Evolutionary conservation across 2,113 vertebrate genomes (phyloP).

Genomic region (Dasyurus viverrinus): DNA sequence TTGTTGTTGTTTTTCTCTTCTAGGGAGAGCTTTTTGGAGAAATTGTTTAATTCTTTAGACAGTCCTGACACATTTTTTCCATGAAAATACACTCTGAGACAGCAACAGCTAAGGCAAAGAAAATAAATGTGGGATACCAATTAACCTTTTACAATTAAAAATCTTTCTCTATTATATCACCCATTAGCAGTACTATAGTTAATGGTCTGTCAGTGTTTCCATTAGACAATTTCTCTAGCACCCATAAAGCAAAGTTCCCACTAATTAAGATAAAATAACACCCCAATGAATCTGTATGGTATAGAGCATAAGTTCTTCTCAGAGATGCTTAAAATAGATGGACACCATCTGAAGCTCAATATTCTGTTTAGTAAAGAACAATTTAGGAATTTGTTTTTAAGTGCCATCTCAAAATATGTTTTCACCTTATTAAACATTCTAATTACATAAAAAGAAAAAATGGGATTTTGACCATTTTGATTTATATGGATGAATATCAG

Average conservation of each 20-base stretch:
- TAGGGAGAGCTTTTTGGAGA: not conserved
- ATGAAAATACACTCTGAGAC: conserved; percentile 69
- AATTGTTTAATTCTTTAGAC: not conserved
- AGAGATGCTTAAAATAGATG: conserved; percentile 65
- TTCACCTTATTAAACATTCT: conserved; percentile 25
- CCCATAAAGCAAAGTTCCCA: conserved; percentile 67
- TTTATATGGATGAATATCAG: not conserved
- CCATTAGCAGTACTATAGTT: conserved; percentile 77
- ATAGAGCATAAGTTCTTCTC: conserved; percentile 19
- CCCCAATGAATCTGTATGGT: conserved; percentile 59
- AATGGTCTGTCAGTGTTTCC: conserved; percentile 80
- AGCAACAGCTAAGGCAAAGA: conserved; percentile 72
- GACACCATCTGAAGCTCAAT: conserved; percentile 54
- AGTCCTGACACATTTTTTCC: not conserved
- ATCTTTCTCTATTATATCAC: conserved; percentile 71
- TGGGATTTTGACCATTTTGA: not conserved
- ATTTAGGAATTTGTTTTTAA: conserved; percentile 12
- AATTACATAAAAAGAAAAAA: not conserved
- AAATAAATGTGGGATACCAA: conserved; percentile 78
- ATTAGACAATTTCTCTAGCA: conserved; percentile 73
- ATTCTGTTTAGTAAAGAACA: not conserved
- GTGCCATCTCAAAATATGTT: conserved; percentile 41
- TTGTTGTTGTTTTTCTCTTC: not conserved
- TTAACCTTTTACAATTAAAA: conserved; percentile 80
- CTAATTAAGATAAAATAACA: conserved; percentile 76